Base-by-base conservation (phyloP, 2,888 invertebrate species). In the Adineta ricciae region DNA sequence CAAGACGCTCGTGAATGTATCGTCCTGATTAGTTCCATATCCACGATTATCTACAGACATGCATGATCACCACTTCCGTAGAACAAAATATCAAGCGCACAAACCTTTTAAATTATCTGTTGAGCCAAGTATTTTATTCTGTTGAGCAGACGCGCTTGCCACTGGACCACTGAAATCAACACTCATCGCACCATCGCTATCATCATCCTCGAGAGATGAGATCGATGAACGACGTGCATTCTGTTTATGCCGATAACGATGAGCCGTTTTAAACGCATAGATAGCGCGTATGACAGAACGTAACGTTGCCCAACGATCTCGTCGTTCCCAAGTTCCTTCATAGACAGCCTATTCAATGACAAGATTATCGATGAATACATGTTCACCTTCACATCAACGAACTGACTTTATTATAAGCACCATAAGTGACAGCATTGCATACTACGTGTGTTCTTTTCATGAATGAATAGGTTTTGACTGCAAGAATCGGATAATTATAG, bases 391-490 rank as follows among this genome's bases (percentile, higher is more conserved):
- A 0, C 21, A 21, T 19, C 36, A 50, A 41, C 50, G 32, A 84
- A 86, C 87, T 56, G 86, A 91, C 93, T 92, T 92, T 91, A 88
- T 94, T 94, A 89, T 94, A 94, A 89, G 93, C 94, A 88, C 98
- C 98, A 89, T 99, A 99, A 0, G 99, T 99, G 84, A 99, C 93
- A 19, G 99, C 99, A 90, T 99, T 99, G 0, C 97, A 97, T 89
- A 96, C 95, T 64, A 99, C 93, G 0, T 96, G 96, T 64, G 94
- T 94, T 36, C 95, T 93, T 90, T 96, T 96, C 90, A 90, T 90
- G 86, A 89, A 89, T 50, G 88, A 89, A 84, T 90, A 88, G 14
- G 92, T 91, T 88, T 96, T 95, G 1, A 98, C 97, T 1, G 99
- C 98, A 88, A 99, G 91, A 86, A 96, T 94, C 0, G 99, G 98